Evolutionary conservation across 2,888 invertebrate genomes (phyloP).

Genomic region (Ormyrus pomaceus): DNA sequence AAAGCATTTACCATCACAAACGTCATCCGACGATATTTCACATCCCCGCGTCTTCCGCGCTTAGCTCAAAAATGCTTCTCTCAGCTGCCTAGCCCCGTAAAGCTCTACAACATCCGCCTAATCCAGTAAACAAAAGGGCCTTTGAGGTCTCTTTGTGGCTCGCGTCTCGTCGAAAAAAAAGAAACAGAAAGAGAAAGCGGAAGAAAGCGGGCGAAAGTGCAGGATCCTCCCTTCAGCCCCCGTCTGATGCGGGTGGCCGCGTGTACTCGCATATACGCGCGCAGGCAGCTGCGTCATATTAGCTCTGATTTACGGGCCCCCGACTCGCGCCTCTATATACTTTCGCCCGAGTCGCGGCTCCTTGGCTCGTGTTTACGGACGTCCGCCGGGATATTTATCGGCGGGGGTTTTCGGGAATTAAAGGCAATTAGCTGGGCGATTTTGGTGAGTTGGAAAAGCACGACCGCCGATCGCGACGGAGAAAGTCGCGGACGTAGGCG

Average conservation of each 20-base stretch:
- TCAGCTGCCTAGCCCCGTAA: too few species aligned
- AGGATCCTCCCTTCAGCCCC: too few species aligned
- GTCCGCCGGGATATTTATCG: constrained; percentile 25
- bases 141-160: not conserved
- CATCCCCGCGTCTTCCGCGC: too few species aligned
- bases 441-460: too few species aligned
- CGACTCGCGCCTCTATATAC: constrained; percentile 14
- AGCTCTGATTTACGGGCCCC: constrained; percentile 40
- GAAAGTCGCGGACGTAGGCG: too few species aligned
- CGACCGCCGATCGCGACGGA: too few species aligned
- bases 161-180: too few species aligned
- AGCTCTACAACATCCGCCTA: not conserved
- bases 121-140: not conserved
- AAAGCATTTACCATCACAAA: too few species aligned
- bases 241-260: not conserved
- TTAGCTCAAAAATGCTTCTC: too few species aligned
- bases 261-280: not conserved
- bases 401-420: constrained; percentile 7
- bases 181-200: too few species aligned
- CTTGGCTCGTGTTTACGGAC: not conserved
- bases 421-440: constrained; percentile 16
- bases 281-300: constrained; percentile 45
- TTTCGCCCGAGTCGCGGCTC: constrained; percentile 1
- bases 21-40: too few species aligned
- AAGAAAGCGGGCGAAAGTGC: too few species aligned